Evolutionary conservation across 2,888 invertebrate genomes (phyloP).

Genomic region (Hydropsyche betteni): DNA sequence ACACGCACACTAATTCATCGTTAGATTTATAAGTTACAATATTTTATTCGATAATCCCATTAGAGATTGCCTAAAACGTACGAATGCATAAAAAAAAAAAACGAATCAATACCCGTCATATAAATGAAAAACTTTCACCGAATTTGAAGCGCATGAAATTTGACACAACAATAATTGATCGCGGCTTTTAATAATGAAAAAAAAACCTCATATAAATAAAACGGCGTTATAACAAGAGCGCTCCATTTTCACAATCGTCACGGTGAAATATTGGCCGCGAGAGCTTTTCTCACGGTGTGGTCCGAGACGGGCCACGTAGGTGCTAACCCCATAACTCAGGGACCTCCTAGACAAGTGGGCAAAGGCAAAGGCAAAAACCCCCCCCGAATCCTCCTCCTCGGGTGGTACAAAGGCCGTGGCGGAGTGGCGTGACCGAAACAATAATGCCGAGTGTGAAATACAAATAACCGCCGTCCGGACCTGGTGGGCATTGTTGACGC

Average conservation of each 20-base stretch:
- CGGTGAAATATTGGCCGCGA: slow-evolving; percentile 14
- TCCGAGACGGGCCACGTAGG: neutral
- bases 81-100: no score
- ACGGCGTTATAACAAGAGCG: no score
- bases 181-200: neutral
- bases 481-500: slow-evolving; percentile 40
- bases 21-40: no score
- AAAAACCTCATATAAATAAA: neutral
- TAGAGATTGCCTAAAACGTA: no score
- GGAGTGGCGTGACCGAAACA: slow-evolving; percentile 50
- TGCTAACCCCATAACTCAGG: slow-evolving; percentile 16
- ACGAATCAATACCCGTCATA: no score
- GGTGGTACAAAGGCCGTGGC: slow-evolving; percentile 26
- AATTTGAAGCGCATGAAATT: no score
- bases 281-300: slow-evolving; percentile 35
- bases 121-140: no score
- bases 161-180: no score
- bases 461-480: slow-evolving; percentile 44
- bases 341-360: slow-evolving; percentile 8
- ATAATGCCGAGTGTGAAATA: slow-evolving; percentile 47
- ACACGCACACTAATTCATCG: no score
- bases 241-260: no score
- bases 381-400: neutral
- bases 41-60: no score
- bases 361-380: neutral